Percentiles rank a stretch among this genome's conserved stretches.
These are phyloP conservation scores for Drosophila santomea DNA, from an alignment of 1,140 invertebrate genomes.

Conservation along the genomic window DNA sequence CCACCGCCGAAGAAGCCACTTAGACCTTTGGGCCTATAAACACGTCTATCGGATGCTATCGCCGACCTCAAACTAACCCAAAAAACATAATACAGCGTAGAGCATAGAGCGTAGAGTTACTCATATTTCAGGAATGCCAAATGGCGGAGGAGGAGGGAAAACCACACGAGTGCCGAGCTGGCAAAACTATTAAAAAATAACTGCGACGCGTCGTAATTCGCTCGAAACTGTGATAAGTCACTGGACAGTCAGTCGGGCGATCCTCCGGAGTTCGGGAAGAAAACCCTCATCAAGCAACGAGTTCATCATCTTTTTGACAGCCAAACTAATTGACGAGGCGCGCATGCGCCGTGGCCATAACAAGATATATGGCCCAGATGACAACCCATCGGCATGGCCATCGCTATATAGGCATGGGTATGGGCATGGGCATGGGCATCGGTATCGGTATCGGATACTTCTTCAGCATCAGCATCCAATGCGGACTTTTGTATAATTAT, in stretches of 20 bases:
- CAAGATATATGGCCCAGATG: constrained; percentile 80
- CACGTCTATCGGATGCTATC: constrained; percentile 74
- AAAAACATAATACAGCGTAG: constrained; percentile 28
- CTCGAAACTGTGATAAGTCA: constrained; percentile 82
- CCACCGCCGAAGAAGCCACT: constrained; percentile 43
- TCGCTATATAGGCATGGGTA: neutral
- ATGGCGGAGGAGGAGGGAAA: neutral
- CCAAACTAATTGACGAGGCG: constrained; percentile 84
- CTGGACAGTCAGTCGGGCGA: constrained; percentile 51
- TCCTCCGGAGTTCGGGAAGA: constrained; percentile 29
- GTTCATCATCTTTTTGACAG: constrained; percentile 85
- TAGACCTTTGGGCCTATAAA: constrained; percentile 50
- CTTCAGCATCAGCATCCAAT: constrained; percentile 22
- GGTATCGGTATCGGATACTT: constrained; percentile 11
- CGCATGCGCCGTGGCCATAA: constrained; percentile 76
- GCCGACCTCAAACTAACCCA: constrained; percentile 50
- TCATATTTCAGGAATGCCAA: constrained; percentile 77
- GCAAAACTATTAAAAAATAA: constrained; percentile 76
- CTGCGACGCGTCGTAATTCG: constrained; percentile 74
- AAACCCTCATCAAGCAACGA: constrained; percentile 84
- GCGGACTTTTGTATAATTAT: constrained; percentile 76
- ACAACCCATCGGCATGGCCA: constrained; percentile 56
- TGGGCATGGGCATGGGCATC: constrained; percentile 17
- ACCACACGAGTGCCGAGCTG: constrained; percentile 43
- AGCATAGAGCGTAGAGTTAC: constrained; percentile 33